These are phyloP conservation scores for Microcebus ravelobensis DNA, from an alignment of 2,113 vertebrate genomes.

Conservation along the genomic window DNA sequence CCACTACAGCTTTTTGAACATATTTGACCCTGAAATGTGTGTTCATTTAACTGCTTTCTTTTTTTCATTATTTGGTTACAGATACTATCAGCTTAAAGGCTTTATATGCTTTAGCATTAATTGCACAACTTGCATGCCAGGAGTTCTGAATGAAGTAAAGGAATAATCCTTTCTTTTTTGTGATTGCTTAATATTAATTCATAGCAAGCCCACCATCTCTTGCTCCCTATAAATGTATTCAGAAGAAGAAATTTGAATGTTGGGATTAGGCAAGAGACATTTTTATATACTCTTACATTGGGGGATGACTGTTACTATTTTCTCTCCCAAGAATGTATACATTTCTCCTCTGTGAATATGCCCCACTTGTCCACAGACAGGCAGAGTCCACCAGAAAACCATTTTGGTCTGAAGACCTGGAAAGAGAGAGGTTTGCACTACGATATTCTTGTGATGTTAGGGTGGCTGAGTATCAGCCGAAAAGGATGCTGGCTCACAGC, in stretches of 20 bases:
- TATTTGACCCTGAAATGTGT: constrained; percentile 84
- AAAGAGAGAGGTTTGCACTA: background rate
- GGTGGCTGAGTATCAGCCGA: background rate
- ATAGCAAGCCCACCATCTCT: background rate
- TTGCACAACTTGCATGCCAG: constrained; percentile 81
- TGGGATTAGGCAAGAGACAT: background rate
- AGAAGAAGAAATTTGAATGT: constrained; percentile 13
- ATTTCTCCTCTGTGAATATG: background rate
- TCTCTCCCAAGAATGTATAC: background rate
- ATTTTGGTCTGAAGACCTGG: background rate
- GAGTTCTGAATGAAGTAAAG: constrained; percentile 76
- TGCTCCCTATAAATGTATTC: background rate
- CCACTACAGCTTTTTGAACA: constrained; percentile 85
- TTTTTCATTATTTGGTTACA: constrained; percentile 87
- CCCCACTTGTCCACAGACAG: background rate
- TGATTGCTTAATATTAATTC: constrained; percentile 70
- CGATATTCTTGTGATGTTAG: background rate
- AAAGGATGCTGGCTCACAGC: background rate
- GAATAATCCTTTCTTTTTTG: constrained; percentile 65
- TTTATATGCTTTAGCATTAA: constrained; percentile 83
- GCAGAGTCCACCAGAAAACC: background rate
- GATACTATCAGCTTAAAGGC: constrained; percentile 83
- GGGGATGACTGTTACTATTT: background rate
- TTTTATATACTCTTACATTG: background rate
- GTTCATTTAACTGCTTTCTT: constrained; percentile 85